Evolutionary conservation across 2,888 invertebrate genomes (phyloP).

Genomic region (Brenthis daphne): DNA sequence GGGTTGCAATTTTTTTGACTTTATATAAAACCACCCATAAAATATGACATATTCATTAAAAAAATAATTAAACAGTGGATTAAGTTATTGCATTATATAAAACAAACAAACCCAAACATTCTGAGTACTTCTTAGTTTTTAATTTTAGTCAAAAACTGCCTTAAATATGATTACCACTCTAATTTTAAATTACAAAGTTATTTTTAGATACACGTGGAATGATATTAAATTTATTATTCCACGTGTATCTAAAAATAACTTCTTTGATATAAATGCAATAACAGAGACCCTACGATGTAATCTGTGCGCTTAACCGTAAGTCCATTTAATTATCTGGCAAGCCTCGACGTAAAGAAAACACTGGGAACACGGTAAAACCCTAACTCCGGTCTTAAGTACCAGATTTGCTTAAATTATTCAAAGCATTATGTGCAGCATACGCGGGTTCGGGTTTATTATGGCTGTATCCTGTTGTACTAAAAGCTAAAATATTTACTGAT

Average conservation of each 20-base stretch:
- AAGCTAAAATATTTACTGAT: constrained; percentile 9
- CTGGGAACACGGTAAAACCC: constrained; percentile 42
- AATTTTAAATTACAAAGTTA: no score
- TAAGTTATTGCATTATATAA: no score
- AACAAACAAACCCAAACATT: no score
- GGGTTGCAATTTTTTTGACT: no score
- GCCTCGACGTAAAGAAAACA: constrained; percentile 62
- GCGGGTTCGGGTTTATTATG: constrained; percentile 30
- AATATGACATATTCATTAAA: no score
- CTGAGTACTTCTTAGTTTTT: no score
- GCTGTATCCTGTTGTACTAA: constrained; percentile 2
- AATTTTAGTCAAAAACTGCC: no score
- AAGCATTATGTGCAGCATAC: constrained; percentile 45
- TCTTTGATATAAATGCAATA: constrained; percentile 6
- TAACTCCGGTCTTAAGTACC: constrained; percentile 50
- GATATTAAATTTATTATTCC: constrained; percentile 10
- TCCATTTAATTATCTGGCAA: constrained; percentile 66
- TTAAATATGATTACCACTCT: no score
- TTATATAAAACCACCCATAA: no score
- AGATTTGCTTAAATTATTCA: constrained; percentile 61
- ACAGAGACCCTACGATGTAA: constrained; percentile 52
- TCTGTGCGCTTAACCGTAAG: constrained; percentile 61
- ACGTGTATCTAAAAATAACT: constrained; percentile 18
- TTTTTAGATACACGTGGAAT: background rate
- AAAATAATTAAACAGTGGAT: no score